These are phyloP conservation scores for Trachythela sp. DNA, from an alignment of 64 coral and sea anemone genomes.

Conservation along the genomic window DNA sequence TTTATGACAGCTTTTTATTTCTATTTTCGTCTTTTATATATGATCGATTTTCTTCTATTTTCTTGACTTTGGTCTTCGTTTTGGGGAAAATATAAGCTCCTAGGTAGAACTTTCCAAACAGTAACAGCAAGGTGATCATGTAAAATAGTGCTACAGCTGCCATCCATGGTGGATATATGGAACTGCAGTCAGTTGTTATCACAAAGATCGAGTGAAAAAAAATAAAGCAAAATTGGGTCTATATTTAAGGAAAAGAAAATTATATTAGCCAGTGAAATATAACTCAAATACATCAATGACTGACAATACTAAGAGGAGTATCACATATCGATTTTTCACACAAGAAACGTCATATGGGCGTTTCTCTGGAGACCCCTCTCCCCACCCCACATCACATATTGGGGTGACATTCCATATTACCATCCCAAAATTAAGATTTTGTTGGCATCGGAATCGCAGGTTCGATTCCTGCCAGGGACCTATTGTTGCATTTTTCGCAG, in stretches of 20 bases:
- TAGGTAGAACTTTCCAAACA: not conserved
- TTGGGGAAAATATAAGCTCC: not conserved
- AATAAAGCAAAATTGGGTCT: not conserved
- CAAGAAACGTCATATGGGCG: no score
- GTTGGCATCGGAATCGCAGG: no score
- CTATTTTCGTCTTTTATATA: not conserved
- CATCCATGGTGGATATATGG: not conserved
- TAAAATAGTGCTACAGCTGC: not conserved
- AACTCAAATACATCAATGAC: not conserved
- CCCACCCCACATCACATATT: no score
- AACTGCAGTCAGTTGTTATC: not conserved
- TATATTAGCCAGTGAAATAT: not conserved
- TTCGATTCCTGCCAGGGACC: no score
- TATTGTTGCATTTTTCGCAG: no score
- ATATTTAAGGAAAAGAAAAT: not conserved
- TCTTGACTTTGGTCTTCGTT: not conserved
- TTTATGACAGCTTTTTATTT: not conserved
- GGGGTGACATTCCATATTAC: no score
- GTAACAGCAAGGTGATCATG: not conserved
- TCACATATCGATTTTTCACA: no score
- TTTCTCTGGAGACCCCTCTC: no score
- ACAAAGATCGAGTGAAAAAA: not conserved
- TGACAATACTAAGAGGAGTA: not conserved
- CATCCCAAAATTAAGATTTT: no score
- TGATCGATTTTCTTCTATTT: not conserved